phyloP scores from a whole-genome alignment of 2,113 vertebrate genomes.

The Elaphurus davidianus region DNA sequence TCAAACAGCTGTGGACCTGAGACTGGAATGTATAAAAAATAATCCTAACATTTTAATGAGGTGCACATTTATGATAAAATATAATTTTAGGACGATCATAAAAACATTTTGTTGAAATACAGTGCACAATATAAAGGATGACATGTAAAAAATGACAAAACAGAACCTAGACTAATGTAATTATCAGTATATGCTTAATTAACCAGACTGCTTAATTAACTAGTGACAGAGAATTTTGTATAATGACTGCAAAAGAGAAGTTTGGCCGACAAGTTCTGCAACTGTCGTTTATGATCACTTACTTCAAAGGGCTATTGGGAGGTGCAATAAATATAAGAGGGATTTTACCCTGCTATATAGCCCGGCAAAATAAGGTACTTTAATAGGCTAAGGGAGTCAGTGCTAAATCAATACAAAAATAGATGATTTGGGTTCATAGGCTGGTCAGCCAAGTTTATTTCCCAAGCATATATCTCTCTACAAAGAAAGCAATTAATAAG shows the following conservation, averaged over 20 bases:
- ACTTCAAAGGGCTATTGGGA: slow-evolving; percentile 26
- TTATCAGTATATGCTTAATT: neutral
- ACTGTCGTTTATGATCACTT: slow-evolving; percentile 61
- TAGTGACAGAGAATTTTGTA: neutral
- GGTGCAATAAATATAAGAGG: slow-evolving; percentile 56
- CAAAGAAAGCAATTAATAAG: slow-evolving; percentile 57
- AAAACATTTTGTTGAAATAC: neutral
- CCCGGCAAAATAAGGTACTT: slow-evolving; percentile 56
- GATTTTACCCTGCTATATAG: slow-evolving; percentile 54
- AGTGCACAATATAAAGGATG: neutral
- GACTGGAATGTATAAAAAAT: slow-evolving; percentile 35
- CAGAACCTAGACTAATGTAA: neutral
- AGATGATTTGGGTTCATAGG: slow-evolving; percentile 69
- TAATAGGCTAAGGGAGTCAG: slow-evolving; percentile 65
- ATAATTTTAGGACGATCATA: neutral
- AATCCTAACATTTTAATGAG: neutral
- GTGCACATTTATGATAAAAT: slow-evolving; percentile 44
- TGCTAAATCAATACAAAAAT: slow-evolving; percentile 73
- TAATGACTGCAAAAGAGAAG: neutral
- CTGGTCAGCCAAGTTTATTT: slow-evolving; percentile 75
- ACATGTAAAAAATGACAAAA: neutral
- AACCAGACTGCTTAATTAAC: neutral
- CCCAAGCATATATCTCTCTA: slow-evolving; percentile 43
- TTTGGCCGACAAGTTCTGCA: slow-evolving; percentile 10
- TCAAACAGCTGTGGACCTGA: slow-evolving; percentile 30